Evolutionary conservation across 2,113 vertebrate species (phyloP).

Genomic region (Euleptes europaea): DNA sequence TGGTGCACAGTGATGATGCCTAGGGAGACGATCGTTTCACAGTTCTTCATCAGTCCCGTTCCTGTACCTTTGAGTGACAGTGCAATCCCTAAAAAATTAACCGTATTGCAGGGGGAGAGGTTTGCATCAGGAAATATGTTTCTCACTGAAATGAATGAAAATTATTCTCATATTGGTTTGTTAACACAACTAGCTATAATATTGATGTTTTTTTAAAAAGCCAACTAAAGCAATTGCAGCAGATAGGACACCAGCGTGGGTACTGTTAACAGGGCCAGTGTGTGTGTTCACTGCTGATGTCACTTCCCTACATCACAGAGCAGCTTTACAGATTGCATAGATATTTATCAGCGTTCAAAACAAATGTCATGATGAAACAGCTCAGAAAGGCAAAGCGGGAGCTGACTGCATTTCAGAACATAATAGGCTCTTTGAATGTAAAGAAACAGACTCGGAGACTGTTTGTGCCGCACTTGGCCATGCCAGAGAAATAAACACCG

Average conservation of each 20-base stretch:
- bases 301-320: not conserved
- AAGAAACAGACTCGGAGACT: not conserved
- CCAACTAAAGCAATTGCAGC: too few relatives aligned
- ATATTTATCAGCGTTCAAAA: not conserved
- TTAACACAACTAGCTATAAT: too few relatives aligned
- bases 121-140: too few relatives aligned
- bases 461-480: not conserved
- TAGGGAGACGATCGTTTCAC: too few relatives aligned
- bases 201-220: too few relatives aligned
- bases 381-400: not conserved
- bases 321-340: not conserved
- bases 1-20: too few relatives aligned
- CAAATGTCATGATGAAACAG: not conserved
- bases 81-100: too few relatives aligned
- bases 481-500: not conserved
- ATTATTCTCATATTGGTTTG: too few relatives aligned
- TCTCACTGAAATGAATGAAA: too few relatives aligned
- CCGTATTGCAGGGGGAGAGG: too few relatives aligned
- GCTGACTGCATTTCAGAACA: not conserved
- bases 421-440: conserved; percentile 10
- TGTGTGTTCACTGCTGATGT: not conserved
- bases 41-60: too few relatives aligned
- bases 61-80: too few relatives aligned
- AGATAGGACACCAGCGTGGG: not conserved
- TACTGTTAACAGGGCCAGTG: not conserved